Conservation (phyloP, 2,797 vertebrate genomes). For the Clarias pachynema region DNA sequence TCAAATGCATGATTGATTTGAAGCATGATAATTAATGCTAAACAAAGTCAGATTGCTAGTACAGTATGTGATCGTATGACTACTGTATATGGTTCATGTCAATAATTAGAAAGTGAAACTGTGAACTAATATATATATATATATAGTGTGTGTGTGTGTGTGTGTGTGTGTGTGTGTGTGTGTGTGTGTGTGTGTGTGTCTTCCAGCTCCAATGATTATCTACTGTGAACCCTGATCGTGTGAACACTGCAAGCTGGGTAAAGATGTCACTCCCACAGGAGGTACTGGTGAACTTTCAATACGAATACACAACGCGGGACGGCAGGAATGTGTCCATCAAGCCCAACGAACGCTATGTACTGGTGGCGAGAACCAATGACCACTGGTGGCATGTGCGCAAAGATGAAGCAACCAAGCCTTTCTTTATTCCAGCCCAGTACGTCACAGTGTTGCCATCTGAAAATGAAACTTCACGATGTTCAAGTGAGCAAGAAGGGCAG, state of each 20-base stretch:
- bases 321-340: slow-evolving; percentile 86
- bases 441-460: slow-evolving; percentile 77
- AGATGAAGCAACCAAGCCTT: slow-evolving; percentile 80
- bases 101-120: not conserved
- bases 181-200: not conserved
- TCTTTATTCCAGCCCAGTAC: slow-evolving; percentile 90
- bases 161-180: no score
- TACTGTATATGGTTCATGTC: not conserved
- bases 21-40: not conserved
- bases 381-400: slow-evolving; percentile 94
- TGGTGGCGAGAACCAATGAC: slow-evolving; percentile 88
- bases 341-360: slow-evolving; percentile 85
- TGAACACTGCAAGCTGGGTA: not conserved
- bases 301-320: slow-evolving; percentile 84
- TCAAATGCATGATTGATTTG: not conserved
- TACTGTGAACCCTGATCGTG: slow-evolving; percentile 37
- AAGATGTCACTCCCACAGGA: slow-evolving; percentile 61
- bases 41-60: not conserved
- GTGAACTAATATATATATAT: no score
- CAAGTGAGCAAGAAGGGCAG: not conserved
- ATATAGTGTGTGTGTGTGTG: no score
- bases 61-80: not conserved
- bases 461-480: not conserved
- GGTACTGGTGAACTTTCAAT: slow-evolving; percentile 84
- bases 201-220: slow-evolving; percentile 63